These are phyloP conservation scores for Drosophila pseudoobscura DNA, from an alignment of 1,140 invertebrate species.

Conservation along the genomic window DNA sequence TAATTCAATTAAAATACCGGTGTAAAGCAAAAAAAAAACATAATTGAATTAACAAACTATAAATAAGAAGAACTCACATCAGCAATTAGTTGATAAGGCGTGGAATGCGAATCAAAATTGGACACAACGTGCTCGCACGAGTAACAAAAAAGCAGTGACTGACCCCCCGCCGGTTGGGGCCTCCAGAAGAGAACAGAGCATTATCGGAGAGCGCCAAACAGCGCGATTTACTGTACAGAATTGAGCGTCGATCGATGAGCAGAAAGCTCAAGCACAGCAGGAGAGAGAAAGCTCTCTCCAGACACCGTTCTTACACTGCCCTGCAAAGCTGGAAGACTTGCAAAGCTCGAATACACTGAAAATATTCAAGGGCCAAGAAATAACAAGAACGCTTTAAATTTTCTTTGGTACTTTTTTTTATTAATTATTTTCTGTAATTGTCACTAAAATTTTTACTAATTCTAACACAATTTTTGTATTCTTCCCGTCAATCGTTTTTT, in stretches of 20 bases:
- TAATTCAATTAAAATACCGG: conserved; percentile 1
- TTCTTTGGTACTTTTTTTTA: conserved; percentile 80
- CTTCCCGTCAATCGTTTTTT: conserved; percentile 18
- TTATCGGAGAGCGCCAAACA: background rate
- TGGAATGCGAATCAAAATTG: background rate
- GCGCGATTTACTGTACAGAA: conserved; percentile 8
- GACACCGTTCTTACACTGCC: too few species aligned
- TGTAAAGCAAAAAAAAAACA: background rate
- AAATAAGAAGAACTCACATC: conserved; percentile 23
- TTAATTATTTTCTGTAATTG: conserved; percentile 72
- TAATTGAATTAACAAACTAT: background rate
- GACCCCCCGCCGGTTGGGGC: background rate
- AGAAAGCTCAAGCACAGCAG: background rate
- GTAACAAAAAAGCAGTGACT: conserved; percentile 20
- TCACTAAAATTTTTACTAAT: conserved; percentile 72
- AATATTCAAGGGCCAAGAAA: background rate
- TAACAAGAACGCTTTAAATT: background rate
- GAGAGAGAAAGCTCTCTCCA: conserved; percentile 7
- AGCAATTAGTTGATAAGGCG: conserved; percentile 25
- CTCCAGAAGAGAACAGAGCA: conserved; percentile 23
- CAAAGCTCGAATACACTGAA: too few species aligned
- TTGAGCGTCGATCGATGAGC: conserved; percentile 19
- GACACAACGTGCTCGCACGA: conserved; percentile 27
- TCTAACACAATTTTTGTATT: conserved; percentile 60
- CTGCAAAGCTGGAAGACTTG: background rate